Conservation (phyloP, 2,113 vertebrate genomes). For the Lipotes vexillifer region DNA sequence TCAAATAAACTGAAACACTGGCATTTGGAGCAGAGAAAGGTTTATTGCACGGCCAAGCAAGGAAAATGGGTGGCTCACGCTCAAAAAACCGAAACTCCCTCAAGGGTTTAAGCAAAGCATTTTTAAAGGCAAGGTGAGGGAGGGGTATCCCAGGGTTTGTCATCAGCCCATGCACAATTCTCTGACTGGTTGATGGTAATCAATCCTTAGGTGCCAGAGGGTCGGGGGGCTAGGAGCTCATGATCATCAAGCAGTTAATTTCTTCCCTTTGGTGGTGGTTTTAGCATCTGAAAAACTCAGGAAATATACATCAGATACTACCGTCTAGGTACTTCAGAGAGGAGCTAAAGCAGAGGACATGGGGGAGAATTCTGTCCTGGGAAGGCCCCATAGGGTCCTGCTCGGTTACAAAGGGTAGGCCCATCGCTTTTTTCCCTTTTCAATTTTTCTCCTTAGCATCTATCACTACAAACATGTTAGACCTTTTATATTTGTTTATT, state of each 20-base stretch:
- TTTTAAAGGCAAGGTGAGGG: neutral
- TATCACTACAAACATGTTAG: neutral
- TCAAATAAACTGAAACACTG: neutral
- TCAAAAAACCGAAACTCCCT: neutral
- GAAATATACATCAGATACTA: neutral
- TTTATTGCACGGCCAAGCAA: neutral
- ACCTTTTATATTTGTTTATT: neutral
- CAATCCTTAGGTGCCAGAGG: neutral
- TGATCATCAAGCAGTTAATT: neutral
- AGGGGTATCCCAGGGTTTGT: neutral
- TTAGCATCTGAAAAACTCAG: neutral
- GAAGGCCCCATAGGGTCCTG: neutral
- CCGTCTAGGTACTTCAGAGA: neutral
- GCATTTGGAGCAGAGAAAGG: neutral
- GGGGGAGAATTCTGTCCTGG: neutral
- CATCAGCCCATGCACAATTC: neutral
- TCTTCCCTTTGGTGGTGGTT: neutral
- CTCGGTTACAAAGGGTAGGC: neutral
- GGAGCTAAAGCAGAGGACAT: neutral
- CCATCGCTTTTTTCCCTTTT: neutral
- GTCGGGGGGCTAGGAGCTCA: neutral
- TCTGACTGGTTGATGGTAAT: neutral
- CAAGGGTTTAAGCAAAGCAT: neutral
- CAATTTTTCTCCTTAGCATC: neutral
- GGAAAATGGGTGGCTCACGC: neutral